A percentile compares a stretch with the other conserved stretches of the same genome.
Conservation (phyloP, 2,797 vertebrate species). For the Acanthopagrus latus region DNA sequence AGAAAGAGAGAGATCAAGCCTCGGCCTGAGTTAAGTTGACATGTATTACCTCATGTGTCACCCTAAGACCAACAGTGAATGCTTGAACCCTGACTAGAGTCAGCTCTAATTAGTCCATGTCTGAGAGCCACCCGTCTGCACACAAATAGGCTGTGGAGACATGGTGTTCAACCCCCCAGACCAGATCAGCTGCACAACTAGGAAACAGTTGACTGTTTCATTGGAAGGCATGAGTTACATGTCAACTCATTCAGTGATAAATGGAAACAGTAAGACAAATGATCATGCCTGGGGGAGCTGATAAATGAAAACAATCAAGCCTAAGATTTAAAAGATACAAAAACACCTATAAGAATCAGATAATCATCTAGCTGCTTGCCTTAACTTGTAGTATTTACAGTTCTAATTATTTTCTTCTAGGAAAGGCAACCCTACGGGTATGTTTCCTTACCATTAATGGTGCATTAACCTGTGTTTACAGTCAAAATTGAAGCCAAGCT, state of each 20-base stretch:
- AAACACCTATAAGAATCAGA: background rate
- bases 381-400: background rate
- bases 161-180: constrained; percentile 30
- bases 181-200: constrained; percentile 24
- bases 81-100: constrained; percentile 73
- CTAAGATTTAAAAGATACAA: background rate
- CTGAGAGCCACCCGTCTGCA: constrained; percentile 67
- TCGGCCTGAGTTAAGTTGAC: constrained; percentile 70
- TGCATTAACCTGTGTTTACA: constrained; percentile 9
- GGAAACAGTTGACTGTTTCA: constrained; percentile 17
- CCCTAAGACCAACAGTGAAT: constrained; percentile 69
- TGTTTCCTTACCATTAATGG: background rate
- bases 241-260: background rate
- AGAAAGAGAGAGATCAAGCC: constrained; percentile 72
- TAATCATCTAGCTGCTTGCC: background rate
- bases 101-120: constrained; percentile 71
- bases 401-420: background rate
- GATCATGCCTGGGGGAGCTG: background rate
- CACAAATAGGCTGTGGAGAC: constrained; percentile 63
- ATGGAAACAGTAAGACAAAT: background rate
- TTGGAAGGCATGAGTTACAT: background rate
- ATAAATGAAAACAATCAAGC: background rate
- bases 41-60: constrained; percentile 77
- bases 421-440: background rate
- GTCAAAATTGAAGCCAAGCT: constrained; percentile 7